phyloP scores from a whole-genome alignment of 2,888 invertebrate genomes.

The Carterocephalus palaemon region DNA sequence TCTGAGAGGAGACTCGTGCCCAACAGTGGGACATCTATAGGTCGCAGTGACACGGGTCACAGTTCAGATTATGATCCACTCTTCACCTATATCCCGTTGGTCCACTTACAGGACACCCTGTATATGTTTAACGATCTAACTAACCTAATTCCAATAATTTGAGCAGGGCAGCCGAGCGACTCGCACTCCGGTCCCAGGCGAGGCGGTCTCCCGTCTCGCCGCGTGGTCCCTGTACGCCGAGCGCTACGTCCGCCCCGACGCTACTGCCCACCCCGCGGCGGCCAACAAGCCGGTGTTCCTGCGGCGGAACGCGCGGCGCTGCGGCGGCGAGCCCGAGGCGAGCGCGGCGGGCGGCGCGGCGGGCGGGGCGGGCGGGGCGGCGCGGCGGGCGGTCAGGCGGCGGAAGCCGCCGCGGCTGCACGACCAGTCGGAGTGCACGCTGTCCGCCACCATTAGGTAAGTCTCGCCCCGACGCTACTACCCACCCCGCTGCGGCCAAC shows the following conservation, averaged over 20 bases:
- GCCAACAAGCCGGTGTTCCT: slow-evolving; percentile 58
- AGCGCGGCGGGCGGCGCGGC: slow-evolving; percentile 27
- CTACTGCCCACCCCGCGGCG: slow-evolving; percentile 38
- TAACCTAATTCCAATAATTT: too few species aligned
- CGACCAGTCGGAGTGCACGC: slow-evolving; percentile 49
- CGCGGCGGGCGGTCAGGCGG: slow-evolving; percentile 28
- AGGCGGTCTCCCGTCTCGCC: slow-evolving; percentile 45
- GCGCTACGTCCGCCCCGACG: slow-evolving; percentile 44
- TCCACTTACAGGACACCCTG: too few species aligned
- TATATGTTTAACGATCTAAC: too few species aligned
- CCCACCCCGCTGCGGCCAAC: slow-evolving; percentile 44
- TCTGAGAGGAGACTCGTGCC: too few species aligned
- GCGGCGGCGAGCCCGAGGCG: slow-evolving; percentile 47
- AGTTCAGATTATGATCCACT: too few species aligned
- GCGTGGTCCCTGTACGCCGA: slow-evolving; percentile 60
- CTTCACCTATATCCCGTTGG: too few species aligned
- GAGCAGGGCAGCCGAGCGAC: not conserved
- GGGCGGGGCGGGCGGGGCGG: slow-evolving; percentile 25
- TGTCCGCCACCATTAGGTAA: slow-evolving; percentile 34
- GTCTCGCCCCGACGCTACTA: slow-evolving; percentile 36
- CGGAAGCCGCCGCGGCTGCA: slow-evolving; percentile 52
- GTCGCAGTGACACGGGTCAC: too few species aligned
- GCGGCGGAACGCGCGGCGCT: slow-evolving; percentile 54
- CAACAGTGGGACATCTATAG: too few species aligned
- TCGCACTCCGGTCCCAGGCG: slow-evolving; percentile 33